Evolutionary conservation across 2,888 invertebrate species (phyloP).

Genomic region (Craniophora ligustri): DNA sequence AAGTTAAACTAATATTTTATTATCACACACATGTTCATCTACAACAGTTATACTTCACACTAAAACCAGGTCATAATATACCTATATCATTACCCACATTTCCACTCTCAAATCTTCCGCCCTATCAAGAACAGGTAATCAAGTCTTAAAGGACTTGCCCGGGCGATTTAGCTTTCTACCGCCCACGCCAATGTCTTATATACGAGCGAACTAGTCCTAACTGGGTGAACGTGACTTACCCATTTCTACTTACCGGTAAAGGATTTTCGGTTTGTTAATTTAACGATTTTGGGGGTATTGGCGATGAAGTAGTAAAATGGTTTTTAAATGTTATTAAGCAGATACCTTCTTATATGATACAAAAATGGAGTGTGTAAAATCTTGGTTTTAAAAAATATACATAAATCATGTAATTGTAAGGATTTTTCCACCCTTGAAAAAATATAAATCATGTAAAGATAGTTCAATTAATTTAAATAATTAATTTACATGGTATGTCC

Average conservation of each 20-base stretch:
- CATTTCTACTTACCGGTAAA: slow-evolving; percentile 18
- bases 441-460: no score
- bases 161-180: slow-evolving; percentile 41
- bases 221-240: slow-evolving; percentile 46
- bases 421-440: no score
- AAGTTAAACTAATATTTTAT: no score
- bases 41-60: not conserved
- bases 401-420: no score
- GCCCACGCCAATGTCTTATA: slow-evolving; percentile 44
- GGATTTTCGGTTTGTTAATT: slow-evolving; percentile 35
- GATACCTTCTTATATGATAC: no score
- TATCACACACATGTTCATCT: not conserved
- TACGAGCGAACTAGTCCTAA: slow-evolving; percentile 45
- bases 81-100: slow-evolving; percentile 1
- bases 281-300: slow-evolving; percentile 39
- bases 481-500: no score
- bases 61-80: not conserved
- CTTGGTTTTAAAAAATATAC: no score
- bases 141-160: slow-evolving; percentile 37
- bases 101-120: slow-evolving; percentile 4
- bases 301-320: slow-evolving; percentile 6
- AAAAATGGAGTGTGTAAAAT: no score
- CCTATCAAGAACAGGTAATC: slow-evolving; percentile 48
- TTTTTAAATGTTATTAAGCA: no score
- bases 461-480: no score